Percentiles rank a stretch among this genome's conserved stretches.
Conservation (phyloP, 2,113 vertebrate species). For the Malaclemys terrapin region DNA sequence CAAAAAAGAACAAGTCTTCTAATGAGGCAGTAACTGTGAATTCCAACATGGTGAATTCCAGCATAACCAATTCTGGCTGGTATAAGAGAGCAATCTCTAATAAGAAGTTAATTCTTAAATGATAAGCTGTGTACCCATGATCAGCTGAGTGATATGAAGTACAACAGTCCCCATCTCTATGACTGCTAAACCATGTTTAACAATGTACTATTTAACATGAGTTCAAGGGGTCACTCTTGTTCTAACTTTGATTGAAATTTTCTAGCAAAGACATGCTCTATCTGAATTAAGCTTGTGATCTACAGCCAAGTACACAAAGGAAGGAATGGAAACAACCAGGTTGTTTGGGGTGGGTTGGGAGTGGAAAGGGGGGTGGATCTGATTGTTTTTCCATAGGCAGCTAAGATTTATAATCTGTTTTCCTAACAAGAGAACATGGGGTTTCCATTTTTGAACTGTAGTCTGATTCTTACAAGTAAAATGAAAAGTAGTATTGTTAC, state of each 20-base stretch:
- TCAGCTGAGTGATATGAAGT: slow-evolving; percentile 1
- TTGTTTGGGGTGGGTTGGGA: not conserved
- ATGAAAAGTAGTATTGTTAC: not conserved
- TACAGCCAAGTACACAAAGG: slow-evolving; percentile 1
- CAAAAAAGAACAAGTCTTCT: not conserved
- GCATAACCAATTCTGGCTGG: slow-evolving; percentile 11
- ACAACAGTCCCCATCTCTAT: not conserved
- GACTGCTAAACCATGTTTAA: slow-evolving; percentile 46
- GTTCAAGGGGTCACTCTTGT: not conserved
- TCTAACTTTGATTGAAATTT: slow-evolving; percentile 26
- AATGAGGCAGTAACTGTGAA: slow-evolving; percentile 29
- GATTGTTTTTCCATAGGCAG: fast-evolving
- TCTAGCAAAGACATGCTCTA: not conserved
- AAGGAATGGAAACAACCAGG: not conserved
- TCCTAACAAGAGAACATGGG: not conserved
- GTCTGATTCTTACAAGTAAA: not conserved
- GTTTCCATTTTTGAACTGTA: not conserved
- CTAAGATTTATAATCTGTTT: not conserved
- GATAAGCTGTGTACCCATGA: slow-evolving; percentile 34
- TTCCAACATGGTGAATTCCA: slow-evolving; percentile 61
- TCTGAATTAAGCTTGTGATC: not conserved
- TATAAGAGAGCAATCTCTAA: slow-evolving; percentile 34
- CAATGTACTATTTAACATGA: not conserved
- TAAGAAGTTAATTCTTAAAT: slow-evolving; percentile 57
- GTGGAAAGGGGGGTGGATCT: not conserved